Percentiles rank a stretch among this genome's conserved stretches.
Evolutionary conservation across 1,140 invertebrate species (phyloP).

Genomic region (Bombyx mandarina): DNA sequence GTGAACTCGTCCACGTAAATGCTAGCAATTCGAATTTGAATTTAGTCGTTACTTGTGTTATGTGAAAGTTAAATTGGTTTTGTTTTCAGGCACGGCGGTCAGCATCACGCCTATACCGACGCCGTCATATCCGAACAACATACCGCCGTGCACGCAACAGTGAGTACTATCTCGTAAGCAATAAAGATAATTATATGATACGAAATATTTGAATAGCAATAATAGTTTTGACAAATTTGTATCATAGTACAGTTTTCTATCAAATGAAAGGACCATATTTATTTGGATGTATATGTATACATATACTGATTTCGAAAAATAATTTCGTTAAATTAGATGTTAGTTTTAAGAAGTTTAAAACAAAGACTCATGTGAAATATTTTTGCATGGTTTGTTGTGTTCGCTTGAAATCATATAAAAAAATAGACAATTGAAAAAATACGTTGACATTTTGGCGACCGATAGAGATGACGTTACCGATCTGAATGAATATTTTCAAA

Average conservation of each 20-base stretch:
- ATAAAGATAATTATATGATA: background rate
- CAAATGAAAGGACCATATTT: too few relatives aligned
- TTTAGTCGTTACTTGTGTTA: too few relatives aligned
- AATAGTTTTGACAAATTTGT: too few relatives aligned
- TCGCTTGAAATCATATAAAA: constrained; percentile 20
- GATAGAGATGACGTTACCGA: constrained; percentile 53
- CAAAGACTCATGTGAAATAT: constrained; percentile 44
- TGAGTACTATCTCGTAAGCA: constrained; percentile 30
- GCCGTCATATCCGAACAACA: constrained; percentile 31
- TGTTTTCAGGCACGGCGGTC: constrained; percentile 44
- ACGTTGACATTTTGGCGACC: constrained; percentile 68
- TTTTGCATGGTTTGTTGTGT: constrained; percentile 67
- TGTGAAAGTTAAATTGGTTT: background rate
- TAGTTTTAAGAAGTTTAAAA: constrained; percentile 14
- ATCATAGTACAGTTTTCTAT: too few relatives aligned
- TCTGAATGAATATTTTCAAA: constrained; percentile 51
- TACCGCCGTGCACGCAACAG: constrained; percentile 51
- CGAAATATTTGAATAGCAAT: too few relatives aligned
- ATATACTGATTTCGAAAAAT: too few relatives aligned
- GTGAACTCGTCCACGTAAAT: too few relatives aligned
- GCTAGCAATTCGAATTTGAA: too few relatives aligned
- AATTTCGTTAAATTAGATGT: background rate
- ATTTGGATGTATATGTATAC: too few relatives aligned
- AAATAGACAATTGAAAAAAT: constrained; percentile 67
- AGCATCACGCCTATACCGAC: constrained; percentile 45